phyloP scores from a whole-genome alignment of 2,888 invertebrate genomes.

The Sesia bembeciformis region DNA sequence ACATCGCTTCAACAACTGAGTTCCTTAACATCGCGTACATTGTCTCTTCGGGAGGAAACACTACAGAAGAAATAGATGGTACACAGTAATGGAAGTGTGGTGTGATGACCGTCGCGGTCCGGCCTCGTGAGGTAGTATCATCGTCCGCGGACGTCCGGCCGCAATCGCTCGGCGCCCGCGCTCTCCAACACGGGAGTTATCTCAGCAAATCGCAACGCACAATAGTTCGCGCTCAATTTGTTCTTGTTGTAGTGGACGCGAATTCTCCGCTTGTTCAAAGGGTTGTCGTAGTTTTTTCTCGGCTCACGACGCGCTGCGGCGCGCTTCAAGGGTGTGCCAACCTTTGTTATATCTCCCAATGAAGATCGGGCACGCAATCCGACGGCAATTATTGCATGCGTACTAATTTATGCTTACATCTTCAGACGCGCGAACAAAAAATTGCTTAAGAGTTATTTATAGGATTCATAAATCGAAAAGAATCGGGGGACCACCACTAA shows the following conservation, averaged over 20 bases:
- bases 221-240: slow-evolving; percentile 71
- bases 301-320: slow-evolving; percentile 32
- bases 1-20: slow-evolving; percentile 19
- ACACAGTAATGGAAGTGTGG: not conserved
- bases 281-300: slow-evolving; percentile 61
- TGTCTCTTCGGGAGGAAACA: slow-evolving; percentile 6
- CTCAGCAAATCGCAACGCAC: slow-evolving; percentile 68
- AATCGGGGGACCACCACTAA: not conserved
- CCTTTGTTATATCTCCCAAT: slow-evolving; percentile 8
- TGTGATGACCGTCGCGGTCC: not conserved
- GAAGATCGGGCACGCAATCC: slow-evolving; percentile 26
- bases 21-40: not conserved
- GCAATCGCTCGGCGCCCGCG: slow-evolving; percentile 42
- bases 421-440: slow-evolving; percentile 13
- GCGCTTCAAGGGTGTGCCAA: slow-evolving; percentile 37
- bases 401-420: slow-evolving; percentile 29
- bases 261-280: slow-evolving; percentile 65
- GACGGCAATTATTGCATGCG: slow-evolving; percentile 33
- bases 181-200: slow-evolving; percentile 62
- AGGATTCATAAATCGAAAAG: not conserved
- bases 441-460: slow-evolving; percentile 5
- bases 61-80: not conserved
- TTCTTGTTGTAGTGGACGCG: slow-evolving; percentile 68
- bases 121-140: not conserved
- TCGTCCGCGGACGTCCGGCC: slow-evolving; percentile 8